Evolutionary conservation across 2,888 invertebrate species (phyloP).

Genomic region (Noctua comes): DNA sequence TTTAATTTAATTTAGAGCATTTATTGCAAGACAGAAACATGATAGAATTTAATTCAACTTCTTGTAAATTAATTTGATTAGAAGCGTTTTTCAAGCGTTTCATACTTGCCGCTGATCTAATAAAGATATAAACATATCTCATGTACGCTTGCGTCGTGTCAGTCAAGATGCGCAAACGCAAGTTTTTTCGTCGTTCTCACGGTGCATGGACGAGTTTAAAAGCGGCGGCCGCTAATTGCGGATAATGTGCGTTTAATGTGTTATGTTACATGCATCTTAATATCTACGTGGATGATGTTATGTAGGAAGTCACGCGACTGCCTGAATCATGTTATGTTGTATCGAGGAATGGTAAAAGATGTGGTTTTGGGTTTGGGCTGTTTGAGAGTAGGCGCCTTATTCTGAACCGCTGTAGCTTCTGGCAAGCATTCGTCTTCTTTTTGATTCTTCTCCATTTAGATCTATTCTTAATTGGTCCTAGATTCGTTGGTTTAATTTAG

Average conservation of each 20-base stretch:
- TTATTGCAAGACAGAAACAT: background rate
- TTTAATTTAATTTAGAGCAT: background rate
- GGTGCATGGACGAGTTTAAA: slow-evolving; percentile 62
- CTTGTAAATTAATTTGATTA: background rate
- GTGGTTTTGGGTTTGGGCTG: background rate
- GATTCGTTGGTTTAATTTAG: background rate
- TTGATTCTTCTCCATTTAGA: background rate
- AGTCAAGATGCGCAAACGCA: slow-evolving; percentile 45
- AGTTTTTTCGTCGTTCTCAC: slow-evolving; percentile 65
- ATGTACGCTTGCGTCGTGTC: slow-evolving; percentile 31
- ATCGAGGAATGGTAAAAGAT: background rate
- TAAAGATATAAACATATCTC: slow-evolving; percentile 23
- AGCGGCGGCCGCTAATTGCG: slow-evolving; percentile 65
- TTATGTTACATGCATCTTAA: slow-evolving; percentile 68
- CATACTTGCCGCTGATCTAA: background rate
- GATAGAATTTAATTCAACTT: background rate
- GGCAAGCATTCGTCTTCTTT: background rate
- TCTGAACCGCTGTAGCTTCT: background rate
- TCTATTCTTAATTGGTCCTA: background rate
- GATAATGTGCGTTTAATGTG: slow-evolving; percentile 66
- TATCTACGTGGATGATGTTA: slow-evolving; percentile 51
- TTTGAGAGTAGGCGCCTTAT: background rate
- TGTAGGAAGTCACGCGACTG: slow-evolving; percentile 50
- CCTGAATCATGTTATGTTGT: background rate
- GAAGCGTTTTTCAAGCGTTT: too few relatives aligned